Percentiles rank a stretch among this genome's conserved stretches.
These are phyloP conservation scores for Pyrgus malvae DNA, from an alignment of 2,888 invertebrate species.

Conservation along the genomic window DNA sequence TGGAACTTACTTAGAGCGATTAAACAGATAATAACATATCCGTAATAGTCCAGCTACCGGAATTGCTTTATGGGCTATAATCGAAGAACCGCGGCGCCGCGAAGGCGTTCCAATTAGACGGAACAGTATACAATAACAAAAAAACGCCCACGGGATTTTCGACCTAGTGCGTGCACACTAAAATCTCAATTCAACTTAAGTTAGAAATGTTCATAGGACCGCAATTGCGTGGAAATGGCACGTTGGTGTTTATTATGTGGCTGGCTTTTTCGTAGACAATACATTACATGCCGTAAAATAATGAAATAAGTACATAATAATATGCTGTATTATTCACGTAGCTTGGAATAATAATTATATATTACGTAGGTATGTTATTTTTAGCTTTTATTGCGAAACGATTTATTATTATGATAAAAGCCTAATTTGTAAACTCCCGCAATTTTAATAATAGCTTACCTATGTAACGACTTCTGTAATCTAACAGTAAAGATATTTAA, in stretches of 20 bases:
- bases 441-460: too few species aligned
- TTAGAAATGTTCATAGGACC: neutral
- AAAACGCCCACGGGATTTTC: constrained; percentile 19
- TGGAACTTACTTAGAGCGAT: constrained; percentile 28
- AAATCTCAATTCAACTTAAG: constrained; percentile 10
- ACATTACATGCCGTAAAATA: too few species aligned
- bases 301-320: too few species aligned
- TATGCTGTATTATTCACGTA: too few species aligned
- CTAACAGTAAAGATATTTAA: too few species aligned
- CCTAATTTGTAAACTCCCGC: too few species aligned
- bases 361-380: too few species aligned
- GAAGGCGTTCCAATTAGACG: constrained; percentile 62
- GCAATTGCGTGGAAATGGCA: constrained; percentile 1
- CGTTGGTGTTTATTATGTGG: neutral
- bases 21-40: constrained; percentile 56
- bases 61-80: constrained; percentile 77
- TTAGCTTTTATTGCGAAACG: too few species aligned
- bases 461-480: too few species aligned
- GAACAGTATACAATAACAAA: constrained; percentile 36
- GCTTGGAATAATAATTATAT: too few species aligned
- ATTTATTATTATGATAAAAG: too few species aligned
- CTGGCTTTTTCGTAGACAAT: too few species aligned
- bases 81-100: constrained; percentile 68
- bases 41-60: constrained; percentile 74
- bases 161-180: constrained; percentile 1